These are phyloP conservation scores for Achlya flavicornis DNA, from an alignment of 2,888 invertebrate species.

Conservation along the genomic window DNA sequence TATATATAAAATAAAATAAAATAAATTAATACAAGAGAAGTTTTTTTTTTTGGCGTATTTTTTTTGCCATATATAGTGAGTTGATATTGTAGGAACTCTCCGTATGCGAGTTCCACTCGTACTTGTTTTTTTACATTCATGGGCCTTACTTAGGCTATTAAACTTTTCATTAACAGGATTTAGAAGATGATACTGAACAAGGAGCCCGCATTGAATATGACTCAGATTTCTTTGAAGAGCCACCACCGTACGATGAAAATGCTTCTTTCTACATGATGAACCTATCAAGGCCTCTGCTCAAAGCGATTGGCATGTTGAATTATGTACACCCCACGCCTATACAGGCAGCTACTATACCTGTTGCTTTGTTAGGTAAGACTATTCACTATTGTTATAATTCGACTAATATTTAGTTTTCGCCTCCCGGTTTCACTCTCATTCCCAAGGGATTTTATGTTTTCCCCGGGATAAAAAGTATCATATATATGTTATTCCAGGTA, in stretches of 20 bases:
- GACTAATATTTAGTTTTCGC: neutral
- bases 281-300: slow-evolving; percentile 95
- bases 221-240: slow-evolving; percentile 85
- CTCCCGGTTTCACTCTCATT: too few species aligned
- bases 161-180: slow-evolving; percentile 51
- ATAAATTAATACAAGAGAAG: too few species aligned
- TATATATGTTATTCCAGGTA: too few species aligned
- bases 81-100: too few species aligned
- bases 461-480: too few species aligned
- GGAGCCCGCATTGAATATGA: slow-evolving; percentile 70
- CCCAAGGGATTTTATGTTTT: too few species aligned
- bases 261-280: slow-evolving; percentile 97
- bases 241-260: slow-evolving; percentile 85
- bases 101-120: too few species aligned
- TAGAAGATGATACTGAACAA: slow-evolving; percentile 74
- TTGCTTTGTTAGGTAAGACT: slow-evolving; percentile 89
- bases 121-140: too few species aligned
- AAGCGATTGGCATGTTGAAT: slow-evolving; percentile 94
- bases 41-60: too few species aligned
- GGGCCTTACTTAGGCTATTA: neutral
- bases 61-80: too few species aligned
- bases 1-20: too few species aligned
- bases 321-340: slow-evolving; percentile 98
- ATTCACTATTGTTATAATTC: too few species aligned
- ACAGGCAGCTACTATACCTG: slow-evolving; percentile 97